Base-by-base conservation (phyloP, 2,888 invertebrate species). In the Philhelius pedissequus region DNA sequence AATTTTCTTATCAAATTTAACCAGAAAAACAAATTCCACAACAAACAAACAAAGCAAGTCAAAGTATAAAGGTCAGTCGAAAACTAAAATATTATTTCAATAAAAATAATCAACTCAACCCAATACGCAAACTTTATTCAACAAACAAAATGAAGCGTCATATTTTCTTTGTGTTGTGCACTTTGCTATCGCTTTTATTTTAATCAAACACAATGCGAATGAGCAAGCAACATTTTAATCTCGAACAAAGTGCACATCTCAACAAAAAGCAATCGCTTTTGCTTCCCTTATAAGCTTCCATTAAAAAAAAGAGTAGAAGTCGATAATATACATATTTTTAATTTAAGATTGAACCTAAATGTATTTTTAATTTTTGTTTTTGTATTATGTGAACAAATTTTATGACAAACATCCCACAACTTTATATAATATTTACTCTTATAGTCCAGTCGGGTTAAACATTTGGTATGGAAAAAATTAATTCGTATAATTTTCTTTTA, bases 1-100 rank as follows among this genome's bases (percentile, higher is more conserved):
- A 25, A 9, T 58, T n/a, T n/a, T 43, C 60, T 43, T 60, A 60
- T 60, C 60, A 60, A 27, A n/a, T 1, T 13, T 25, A 7, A 25
- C 27, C 3, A 22, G 7, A 56, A 38, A 4, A 56, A 58, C n/a
- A 58, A 1, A 43, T 60, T 60, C 40, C 38, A 60, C 30, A 13
- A 6, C 38, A 11, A 13, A 25, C 56, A 48, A 35, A 66, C 74
- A 74, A 64, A 35, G 20, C 43, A 7, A 32, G 30, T 43, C 54
- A 56, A 48, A 68, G 56, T 75, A 75, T 38, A 75, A 75, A 66
- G 75, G 66, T 43, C 27, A 50, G 7, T 71, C 4, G 11, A 60
- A n/a, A 71, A 45, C 35, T 15, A 48, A n/a, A 43, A 45, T 25
- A 40, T 22, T 48, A 66, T 25, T 38, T 45, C n/a, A n/a, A n/a